These are phyloP conservation scores for Aradus depressus DNA, from an alignment of 2,888 invertebrate genomes.

Conservation along the genomic window DNA sequence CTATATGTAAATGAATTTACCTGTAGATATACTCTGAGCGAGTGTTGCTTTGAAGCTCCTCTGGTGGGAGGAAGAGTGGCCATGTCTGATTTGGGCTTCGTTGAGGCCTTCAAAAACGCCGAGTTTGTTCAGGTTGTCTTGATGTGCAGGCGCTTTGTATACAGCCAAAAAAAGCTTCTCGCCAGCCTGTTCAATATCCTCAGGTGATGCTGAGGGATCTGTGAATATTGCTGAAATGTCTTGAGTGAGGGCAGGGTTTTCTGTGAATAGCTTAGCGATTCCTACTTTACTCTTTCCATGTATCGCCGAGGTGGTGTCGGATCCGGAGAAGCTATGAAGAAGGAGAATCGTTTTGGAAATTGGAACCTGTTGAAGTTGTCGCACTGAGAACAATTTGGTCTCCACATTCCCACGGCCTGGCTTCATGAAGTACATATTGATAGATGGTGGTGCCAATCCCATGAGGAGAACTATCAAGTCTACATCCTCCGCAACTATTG, in stretches of 20 bases:
- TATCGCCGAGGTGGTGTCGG: constrained; percentile 3
- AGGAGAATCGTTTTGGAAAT: constrained; percentile 2
- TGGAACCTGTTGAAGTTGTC: constrained; percentile 7
- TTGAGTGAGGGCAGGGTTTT: background rate
- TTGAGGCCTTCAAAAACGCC: no score
- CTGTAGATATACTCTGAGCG: constrained; percentile 7
- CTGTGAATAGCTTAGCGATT: no score
- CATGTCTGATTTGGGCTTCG: background rate
- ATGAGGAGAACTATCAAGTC: constrained; percentile 11
- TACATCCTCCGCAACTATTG: constrained; percentile 11
- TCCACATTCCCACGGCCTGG: constrained; percentile 10
- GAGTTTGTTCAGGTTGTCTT: no score
- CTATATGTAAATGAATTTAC: background rate
- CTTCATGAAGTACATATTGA: constrained; percentile 13
- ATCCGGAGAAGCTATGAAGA: constrained; percentile 7
- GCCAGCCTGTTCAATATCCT: constrained; percentile 11
- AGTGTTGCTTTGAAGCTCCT: constrained; percentile 6
- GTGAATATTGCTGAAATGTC: constrained; percentile 1
- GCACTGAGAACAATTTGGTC: constrained; percentile 1
- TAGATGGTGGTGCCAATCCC: background rate
- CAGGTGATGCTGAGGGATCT: constrained; percentile 2
- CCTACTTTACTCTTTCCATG: no score
- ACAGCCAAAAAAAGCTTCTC: background rate
- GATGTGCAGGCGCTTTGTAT: background rate
- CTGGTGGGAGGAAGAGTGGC: constrained; percentile 9